A percentile compares a stretch with the other conserved stretches of the same genome.
Evolutionary conservation across 2,888 invertebrate species (phyloP).

Genomic region (Norana najaformis): DNA sequence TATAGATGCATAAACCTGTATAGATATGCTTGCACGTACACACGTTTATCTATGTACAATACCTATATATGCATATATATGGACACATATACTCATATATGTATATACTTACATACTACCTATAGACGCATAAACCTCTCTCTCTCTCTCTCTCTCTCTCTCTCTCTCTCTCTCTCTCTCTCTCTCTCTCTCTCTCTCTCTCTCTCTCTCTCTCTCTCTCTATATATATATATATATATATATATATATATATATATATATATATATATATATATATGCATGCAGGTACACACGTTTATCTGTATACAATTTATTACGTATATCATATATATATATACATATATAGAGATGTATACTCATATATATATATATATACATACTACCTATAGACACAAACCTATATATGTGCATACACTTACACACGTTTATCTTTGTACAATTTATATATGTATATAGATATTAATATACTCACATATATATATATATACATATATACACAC

Average conservation of each 20-base stretch:
- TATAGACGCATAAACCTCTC: neutral
- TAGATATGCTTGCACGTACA: too few species aligned
- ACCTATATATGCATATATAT: neutral
- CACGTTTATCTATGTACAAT: too few species aligned
- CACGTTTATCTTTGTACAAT: too few species aligned
- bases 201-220: too few species aligned
- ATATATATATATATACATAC: neutral
- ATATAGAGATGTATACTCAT: neutral
- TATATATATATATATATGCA: conserved; percentile 24
- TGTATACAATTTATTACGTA: too few species aligned
- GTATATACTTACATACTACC: neutral
- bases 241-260: neutral
- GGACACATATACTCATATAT: conserved; percentile 18
- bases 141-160: too few species aligned
- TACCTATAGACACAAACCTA: too few species aligned
- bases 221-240: neutral
- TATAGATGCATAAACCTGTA: neutral
- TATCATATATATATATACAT: neutral
- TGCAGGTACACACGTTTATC: neutral
- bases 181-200: too few species aligned
- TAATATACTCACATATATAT: neutral
- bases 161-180: too few species aligned
- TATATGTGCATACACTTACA: too few species aligned
- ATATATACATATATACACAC: neutral
- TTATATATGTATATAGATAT: conserved; percentile 1